A percentile compares a stretch with the other conserved stretches of the same genome.
phyloP scores from a whole-genome alignment of 2,113 vertebrate species.

The Tetrax tetrax region DNA sequence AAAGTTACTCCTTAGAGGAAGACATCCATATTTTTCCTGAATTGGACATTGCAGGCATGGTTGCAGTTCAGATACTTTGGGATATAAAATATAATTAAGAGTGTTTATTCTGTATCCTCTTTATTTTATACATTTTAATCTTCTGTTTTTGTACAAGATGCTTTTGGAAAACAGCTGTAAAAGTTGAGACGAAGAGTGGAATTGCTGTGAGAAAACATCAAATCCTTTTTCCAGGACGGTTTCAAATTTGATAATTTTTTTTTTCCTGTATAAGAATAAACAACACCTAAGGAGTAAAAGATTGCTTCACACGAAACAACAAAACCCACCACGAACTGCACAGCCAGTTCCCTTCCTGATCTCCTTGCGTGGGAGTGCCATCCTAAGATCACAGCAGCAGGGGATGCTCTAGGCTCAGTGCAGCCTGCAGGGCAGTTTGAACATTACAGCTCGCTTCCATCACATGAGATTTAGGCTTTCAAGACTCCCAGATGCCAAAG shows the following conservation, averaged over 20 bases:
- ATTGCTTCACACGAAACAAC: background rate
- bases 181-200: background rate
- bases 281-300: background rate
- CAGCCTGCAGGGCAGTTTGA: background rate
- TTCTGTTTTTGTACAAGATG: background rate
- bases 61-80: background rate
- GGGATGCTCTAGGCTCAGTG: slow-evolving; percentile 58
- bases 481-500: background rate
- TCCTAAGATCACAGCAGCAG: slow-evolving; percentile 34
- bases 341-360: background rate
- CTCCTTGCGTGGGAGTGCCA: background rate
- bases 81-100: background rate
- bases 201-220: background rate
- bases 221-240: background rate
- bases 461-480: background rate
- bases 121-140: background rate
- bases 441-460: background rate
- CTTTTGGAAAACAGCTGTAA: background rate
- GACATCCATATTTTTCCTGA: background rate
- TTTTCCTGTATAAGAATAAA: background rate
- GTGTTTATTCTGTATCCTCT: background rate
- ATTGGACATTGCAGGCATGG: background rate
- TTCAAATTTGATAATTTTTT: background rate
- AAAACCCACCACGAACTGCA: background rate
- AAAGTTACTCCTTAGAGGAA: background rate